Evolutionary conservation across 2,113 vertebrate species (phyloP), one percentile per base, ranked within the genome.

Genomic region (Myotis yumanensis): DNA sequence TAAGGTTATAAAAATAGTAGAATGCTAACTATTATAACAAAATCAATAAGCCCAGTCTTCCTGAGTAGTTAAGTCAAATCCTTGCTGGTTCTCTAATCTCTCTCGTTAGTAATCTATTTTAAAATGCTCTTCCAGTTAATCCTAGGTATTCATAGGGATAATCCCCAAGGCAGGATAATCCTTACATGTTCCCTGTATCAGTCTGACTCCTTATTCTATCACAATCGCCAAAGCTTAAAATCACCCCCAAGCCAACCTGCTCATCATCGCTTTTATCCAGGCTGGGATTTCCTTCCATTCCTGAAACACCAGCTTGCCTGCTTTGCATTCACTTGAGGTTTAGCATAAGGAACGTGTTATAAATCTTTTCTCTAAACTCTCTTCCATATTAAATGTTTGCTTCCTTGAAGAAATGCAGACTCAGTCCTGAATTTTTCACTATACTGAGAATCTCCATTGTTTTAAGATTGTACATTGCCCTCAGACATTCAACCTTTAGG

Each of bases 111-210:
- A 43, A 59, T 54, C 52, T 84, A 85, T 80, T 95, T 93, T 90
- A 62, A 96, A 97, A 51, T 37, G 16, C 14, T 92, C 28, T 94
- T 83, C 37, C 23, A 73, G 75, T 86, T 83, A 96, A 92, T 90
- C 88, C 87, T 77, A 22, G 5, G 46, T 85, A 79, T 82, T 81
- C 59, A 73, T n/a, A 20, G 35, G 52, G 66, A 90, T 94, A 95
- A 94, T 86, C 69, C 66, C 32, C 83, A 91, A 15, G 23, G 73
- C 32, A 92, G 64, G 88, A 82, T 86, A 93, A 95, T 92, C 72
- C 22, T 82, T 35, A 7, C 6, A 3, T 25, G 57, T 64, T 69
- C 11, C 23, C 35, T 59, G 22, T 59, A 43, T 69, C 68, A 43
- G 15, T 81, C 51, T 64, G 35, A 82, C 40, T n/a, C 22, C 51